phyloP scores from a whole-genome alignment of 2,113 vertebrate genomes.

The Nerophis ophidion region DNA sequence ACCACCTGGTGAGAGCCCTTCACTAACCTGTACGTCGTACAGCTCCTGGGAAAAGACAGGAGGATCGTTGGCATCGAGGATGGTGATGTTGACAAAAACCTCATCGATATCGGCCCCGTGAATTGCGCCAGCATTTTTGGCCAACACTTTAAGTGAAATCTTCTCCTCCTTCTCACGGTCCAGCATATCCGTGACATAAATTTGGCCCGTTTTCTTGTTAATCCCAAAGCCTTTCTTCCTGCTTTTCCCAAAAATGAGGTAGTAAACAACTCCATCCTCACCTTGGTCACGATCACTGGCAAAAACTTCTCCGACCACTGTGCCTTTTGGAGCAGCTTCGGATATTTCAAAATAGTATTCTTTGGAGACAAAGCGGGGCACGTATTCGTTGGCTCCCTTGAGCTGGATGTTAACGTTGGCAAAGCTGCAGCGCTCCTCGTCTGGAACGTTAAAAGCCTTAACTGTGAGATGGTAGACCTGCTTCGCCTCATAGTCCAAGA shows the following conservation, averaged over 20 bases:
- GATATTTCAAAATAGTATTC: conserved; percentile 96
- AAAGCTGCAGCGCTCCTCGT: conserved; percentile 91
- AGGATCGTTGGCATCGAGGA: conserved; percentile 94
- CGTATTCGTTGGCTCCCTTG: conserved; percentile 92
- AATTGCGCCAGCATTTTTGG: conserved; percentile 92
- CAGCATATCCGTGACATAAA: conserved; percentile 84
- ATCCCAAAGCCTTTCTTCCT: conserved; percentile 89
- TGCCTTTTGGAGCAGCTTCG: conserved; percentile 86
- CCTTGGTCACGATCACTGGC: conserved; percentile 96
- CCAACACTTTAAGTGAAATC: conserved; percentile 86
- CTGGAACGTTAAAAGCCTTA: conserved; percentile 94
- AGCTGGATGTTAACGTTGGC: conserved; percentile 87
- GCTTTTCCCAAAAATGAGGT: conserved; percentile 90
- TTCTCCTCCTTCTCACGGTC: conserved; percentile 95
- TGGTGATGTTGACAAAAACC: conserved; percentile 88
- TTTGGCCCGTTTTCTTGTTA: conserved; percentile 82
- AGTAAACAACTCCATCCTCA: conserved; percentile 87
- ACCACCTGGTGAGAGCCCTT: conserved; percentile 84
- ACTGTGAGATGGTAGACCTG: conserved; percentile 91
- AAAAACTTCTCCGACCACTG: conserved; percentile 89
- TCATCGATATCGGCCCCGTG: conserved; percentile 92
- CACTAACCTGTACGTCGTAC: conserved; percentile 86
- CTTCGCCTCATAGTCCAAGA: conserved; percentile 94
- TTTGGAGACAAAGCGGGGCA: conserved; percentile 96
- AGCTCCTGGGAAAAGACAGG: conserved; percentile 83